phyloP scores from a whole-genome alignment of 1,140 invertebrate genomes.

The Apocrypta bakeri region DNA sequence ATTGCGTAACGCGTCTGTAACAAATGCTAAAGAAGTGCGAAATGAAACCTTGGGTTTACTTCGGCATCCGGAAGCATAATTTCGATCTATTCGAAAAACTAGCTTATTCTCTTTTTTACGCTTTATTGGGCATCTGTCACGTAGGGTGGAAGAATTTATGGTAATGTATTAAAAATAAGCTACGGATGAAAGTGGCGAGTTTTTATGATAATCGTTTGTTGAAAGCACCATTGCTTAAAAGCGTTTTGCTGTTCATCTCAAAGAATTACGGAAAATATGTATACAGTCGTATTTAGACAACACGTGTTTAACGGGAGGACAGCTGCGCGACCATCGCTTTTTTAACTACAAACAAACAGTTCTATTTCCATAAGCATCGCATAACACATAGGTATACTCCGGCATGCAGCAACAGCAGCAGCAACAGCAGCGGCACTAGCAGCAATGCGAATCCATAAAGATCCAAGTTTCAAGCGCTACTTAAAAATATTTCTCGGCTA shows the following conservation, averaged over 20 bases:
- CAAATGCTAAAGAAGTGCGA: not conserved
- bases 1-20: not conserved
- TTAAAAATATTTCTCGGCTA: not conserved
- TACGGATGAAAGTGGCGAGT: not conserved
- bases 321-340: not conserved
- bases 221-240: not conserved
- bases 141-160: not conserved
- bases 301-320: not conserved
- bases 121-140: conserved; percentile 5
- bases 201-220: not conserved
- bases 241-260: conserved; percentile 14
- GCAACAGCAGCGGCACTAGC: too few relatives aligned
- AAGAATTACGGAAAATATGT: not conserved
- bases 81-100: too few relatives aligned
- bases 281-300: not conserved
- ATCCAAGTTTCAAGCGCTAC: not conserved
- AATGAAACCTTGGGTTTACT: too few relatives aligned
- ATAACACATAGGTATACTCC: too few relatives aligned
- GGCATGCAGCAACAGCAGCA: too few relatives aligned
- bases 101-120: too few relatives aligned
- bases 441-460: not conserved
- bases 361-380: too few relatives aligned
- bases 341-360: not conserved
- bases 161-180: not conserved
- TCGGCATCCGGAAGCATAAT: too few relatives aligned